Evolutionary conservation across 1,140 invertebrate genomes (phyloP), one percentile per base, ranked within the genome.

Genomic region (Amyelois transitella): DNA sequence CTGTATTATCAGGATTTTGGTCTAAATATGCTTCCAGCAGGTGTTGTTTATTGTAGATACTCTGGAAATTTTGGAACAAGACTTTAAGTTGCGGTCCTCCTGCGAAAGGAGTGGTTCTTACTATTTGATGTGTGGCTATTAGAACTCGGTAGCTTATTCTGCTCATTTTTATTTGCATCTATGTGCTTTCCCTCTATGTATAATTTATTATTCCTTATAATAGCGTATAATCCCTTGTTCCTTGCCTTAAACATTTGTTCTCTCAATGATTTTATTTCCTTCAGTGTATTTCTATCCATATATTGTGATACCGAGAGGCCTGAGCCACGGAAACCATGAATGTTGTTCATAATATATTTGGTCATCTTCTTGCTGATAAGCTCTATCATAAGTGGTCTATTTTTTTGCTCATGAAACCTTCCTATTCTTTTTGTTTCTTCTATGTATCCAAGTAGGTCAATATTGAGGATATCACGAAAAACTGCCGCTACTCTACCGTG

Each of bases 341-440:
- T 56, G 50, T 56, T 61, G 32, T 61, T 10, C 5, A 56, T 8
- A 14, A 61, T 14, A 14, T 61, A 50, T 45, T 53, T 55, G 4
- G 21, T 17, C 59, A 61, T 61, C 50, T 43, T 55, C 18, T 61
- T 61, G 21, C 59, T 56, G 10, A 61, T 25, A 0, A 61, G 18
- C n/a, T 61, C 59, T 3, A 61, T 43, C 5, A 56, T 32, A 17
- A 61, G 19, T 0, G 53, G 50, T 12, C 59, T 28, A 22, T 50
- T 52, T 32, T 12, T 45, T 25, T 50, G 53, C 2, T 55, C 48
- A 19, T 49, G 18, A 2, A 51, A 21, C 18, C 38, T 38, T 12
- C 59, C 59, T 10, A 61, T 38, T 24, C 58, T 43, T 21, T 60
- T 43, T 25, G 44, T 60, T 14, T 60, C 53, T 21, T 60, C 58